Evolutionary conservation across 2,113 vertebrate genomes (phyloP), one percentile per base, ranked within the genome.

Genomic region (Epinephelus fuscoguttatus): DNA sequence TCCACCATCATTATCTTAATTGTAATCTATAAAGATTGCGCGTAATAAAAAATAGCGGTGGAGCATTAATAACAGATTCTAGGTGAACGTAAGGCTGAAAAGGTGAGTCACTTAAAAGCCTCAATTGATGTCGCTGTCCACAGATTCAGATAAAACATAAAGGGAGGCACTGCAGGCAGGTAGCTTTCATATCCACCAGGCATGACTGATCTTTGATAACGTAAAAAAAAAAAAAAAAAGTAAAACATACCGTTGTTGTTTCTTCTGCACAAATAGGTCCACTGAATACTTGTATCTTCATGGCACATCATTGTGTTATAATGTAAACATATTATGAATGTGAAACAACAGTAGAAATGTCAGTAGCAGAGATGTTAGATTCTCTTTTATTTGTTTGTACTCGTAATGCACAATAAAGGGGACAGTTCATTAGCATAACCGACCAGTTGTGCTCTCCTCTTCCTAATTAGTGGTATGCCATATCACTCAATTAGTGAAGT

Each of bases 401-500:
- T 27, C 12, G 70, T 45, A 45, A 45, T 21, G 49, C 27, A n/a
- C 47, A 62, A 63, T 30, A 57, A 55, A 62, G 19, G 8, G 42
- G 81, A 94, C 90, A 70, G 92, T 95, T 93, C 80, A 78, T 93
- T 93, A 93, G 89, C 90, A 94, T 73, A 86, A 92, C 67, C 93
- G 86, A 92, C 93, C 92, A 92, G 88, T 95, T 91, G 87, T 92
- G 85, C 93, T 90, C 90, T 82, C 84, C 92, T 90, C 80, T 93
- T 89, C 90, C 94, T 96, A 96, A 96, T 96, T 96, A 96, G 92
- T 83, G 92, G 84, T 95, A 92, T 96, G 94, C 94, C 92, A 94
- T 95, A 96, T 94, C 95, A 94, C 91, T 96, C 95, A 95, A 92
- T 97, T 96, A 97, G 94, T 82, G 91, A 89, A 92, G 93, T 95